Evolutionary conservation across 2,888 invertebrate genomes (phyloP).

Genomic region (Abrostola tripartita): DNA sequence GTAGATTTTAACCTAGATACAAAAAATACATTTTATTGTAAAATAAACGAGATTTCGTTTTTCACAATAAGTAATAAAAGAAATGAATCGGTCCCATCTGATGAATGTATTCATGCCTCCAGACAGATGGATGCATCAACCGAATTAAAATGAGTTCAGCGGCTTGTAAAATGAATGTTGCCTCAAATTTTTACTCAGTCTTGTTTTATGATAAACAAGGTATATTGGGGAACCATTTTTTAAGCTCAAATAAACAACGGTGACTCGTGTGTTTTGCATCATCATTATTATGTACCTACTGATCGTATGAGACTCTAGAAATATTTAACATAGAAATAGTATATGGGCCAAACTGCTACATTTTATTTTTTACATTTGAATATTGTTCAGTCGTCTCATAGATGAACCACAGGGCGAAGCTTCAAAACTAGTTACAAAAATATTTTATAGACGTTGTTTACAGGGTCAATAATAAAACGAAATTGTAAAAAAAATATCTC

Average conservation of each 20-base stretch:
- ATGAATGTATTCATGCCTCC: conserved; percentile 4
- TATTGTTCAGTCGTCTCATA: too few species aligned
- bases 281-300: too few species aligned
- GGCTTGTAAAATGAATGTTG: conserved; percentile 15
- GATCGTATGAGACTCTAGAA: too few species aligned
- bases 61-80: neutral
- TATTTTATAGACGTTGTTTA: too few species aligned
- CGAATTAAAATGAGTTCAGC: conserved; percentile 4
- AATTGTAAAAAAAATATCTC: conserved; percentile 59
- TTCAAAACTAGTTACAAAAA: too few species aligned
- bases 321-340: too few species aligned
- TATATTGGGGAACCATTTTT: too few species aligned
- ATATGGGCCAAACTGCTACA: too few species aligned
- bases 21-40: neutral
- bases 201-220: neutral
- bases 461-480: conserved; percentile 34
- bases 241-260: too few species aligned
- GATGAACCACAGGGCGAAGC: too few species aligned
- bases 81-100: conserved; percentile 2
- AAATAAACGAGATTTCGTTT: neutral
- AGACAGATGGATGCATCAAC: neutral
- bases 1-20: neutral
- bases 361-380: too few species aligned
- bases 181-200: conserved; percentile 11
- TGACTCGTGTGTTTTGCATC: too few species aligned